Evolutionary conservation across 1,140 invertebrate species (phyloP).

Genomic region (Achroia grisella): DNA sequence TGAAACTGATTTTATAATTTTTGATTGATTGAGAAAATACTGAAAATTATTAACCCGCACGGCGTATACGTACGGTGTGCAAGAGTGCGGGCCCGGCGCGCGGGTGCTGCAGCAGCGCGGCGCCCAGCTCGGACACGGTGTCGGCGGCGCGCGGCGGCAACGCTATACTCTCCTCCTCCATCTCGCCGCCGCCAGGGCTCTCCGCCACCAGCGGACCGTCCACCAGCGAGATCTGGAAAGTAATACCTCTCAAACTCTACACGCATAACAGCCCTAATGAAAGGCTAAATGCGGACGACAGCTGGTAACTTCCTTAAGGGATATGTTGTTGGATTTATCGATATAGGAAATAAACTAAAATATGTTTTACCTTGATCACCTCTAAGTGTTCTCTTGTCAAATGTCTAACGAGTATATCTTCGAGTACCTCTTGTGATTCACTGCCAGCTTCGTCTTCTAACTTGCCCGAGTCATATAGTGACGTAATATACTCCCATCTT

Average conservation of each 20-base stretch:
- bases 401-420: constrained; percentile 90
- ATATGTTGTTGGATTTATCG: no score
- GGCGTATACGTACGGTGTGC: constrained; percentile 34
- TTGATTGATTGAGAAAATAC: no score
- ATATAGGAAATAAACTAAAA: no score
- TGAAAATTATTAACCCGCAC: no score
- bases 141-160: constrained; percentile 82
- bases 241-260: no score
- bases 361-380: constrained; percentile 78
- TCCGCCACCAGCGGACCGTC: constrained; percentile 70
- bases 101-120: constrained; percentile 75
- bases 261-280: no score
- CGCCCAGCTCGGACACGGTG: constrained; percentile 79
- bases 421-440: constrained; percentile 89
- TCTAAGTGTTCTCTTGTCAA: constrained; percentile 92
- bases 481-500: constrained; percentile 86
- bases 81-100: constrained; percentile 76
- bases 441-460: constrained; percentile 85
- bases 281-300: no score
- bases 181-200: constrained; percentile 9
- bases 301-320: no score
- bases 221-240: constrained; percentile 62
- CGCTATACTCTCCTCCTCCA: constrained; percentile 39
- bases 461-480: constrained; percentile 83
- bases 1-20: no score